These are phyloP conservation scores for Elegia similella DNA, from an alignment of 2,888 invertebrate species.

Conservation along the genomic window DNA sequence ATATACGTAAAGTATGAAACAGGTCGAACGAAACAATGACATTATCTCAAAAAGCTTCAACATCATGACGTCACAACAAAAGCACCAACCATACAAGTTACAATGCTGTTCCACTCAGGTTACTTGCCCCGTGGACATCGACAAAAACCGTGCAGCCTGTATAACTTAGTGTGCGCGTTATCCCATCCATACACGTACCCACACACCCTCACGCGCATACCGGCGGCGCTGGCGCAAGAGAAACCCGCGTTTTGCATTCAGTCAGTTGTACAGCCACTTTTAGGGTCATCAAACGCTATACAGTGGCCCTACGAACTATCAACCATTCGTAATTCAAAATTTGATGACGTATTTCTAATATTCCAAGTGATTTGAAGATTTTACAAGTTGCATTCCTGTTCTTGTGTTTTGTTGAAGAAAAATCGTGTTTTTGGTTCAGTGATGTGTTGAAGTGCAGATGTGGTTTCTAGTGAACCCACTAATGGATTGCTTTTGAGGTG, in stretches of 20 bases:
- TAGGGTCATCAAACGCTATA: constrained; percentile 77
- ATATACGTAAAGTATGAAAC: too few species aligned
- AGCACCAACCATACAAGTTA: constrained; percentile 40
- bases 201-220: constrained; percentile 62
- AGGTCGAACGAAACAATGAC: too few species aligned
- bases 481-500: constrained; percentile 54
- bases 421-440: constrained; percentile 44
- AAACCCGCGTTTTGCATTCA: constrained; percentile 72
- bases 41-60: too few species aligned
- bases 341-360: not conserved
- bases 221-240: constrained; percentile 68
- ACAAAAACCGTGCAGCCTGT: constrained; percentile 79
- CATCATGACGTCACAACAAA: constrained; percentile 19
- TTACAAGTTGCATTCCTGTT: constrained; percentile 29
- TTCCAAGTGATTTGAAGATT: constrained; percentile 3
- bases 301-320: constrained; percentile 43
- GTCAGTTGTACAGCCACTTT: constrained; percentile 72
- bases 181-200: constrained; percentile 37
- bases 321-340: constrained; percentile 24
- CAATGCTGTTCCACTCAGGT: constrained; percentile 52
- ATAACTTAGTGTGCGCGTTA: constrained; percentile 42
- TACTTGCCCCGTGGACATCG: constrained; percentile 81
- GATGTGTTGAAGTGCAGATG: constrained; percentile 40
- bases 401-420: constrained; percentile 17
- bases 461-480: constrained; percentile 38